Evolutionary conservation across 2,113 vertebrate species (phyloP).

Genomic region (Elaphurus davidianus): DNA sequence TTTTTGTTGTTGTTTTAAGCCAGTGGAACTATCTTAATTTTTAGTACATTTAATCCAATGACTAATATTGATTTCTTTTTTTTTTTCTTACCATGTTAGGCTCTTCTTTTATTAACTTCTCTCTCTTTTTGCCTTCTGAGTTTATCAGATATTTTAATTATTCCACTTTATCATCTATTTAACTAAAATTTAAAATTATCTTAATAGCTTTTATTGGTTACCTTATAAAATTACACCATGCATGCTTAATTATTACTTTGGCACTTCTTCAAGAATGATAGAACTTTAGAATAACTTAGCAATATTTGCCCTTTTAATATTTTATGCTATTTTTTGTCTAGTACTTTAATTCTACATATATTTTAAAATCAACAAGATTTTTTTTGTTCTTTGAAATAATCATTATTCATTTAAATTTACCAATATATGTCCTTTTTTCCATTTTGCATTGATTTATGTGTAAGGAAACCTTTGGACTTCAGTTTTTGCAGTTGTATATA

Average conservation of each 20-base stretch:
- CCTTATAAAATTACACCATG: not conserved
- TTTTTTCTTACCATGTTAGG: not conserved
- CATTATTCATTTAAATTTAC: not conserved
- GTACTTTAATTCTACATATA: not conserved
- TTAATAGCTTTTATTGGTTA: not conserved
- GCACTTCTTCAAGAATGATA: not conserved
- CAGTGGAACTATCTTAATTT: not conserved
- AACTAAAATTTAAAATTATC: not conserved
- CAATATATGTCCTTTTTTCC: not conserved
- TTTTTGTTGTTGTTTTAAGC: not conserved
- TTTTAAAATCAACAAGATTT: not conserved
- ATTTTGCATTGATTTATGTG: not conserved
- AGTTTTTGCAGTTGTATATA: not conserved
- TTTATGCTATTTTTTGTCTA: not conserved
- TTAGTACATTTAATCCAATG: not conserved
- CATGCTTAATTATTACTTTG: not conserved
- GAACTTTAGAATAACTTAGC: not conserved
- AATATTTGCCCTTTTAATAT: not conserved
- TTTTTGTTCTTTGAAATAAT: not conserved
- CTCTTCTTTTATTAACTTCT: not conserved
- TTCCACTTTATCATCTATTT: not conserved
- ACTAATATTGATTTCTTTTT: not conserved
- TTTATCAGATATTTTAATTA: not conserved
- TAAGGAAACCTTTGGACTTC: not conserved
- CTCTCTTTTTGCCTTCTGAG: not conserved